A percentile compares a stretch with the other conserved stretches of the same genome.
Conservation (phyloP, 2,888 invertebrate species). For the Hirtodrosophila alboralis region DNA sequence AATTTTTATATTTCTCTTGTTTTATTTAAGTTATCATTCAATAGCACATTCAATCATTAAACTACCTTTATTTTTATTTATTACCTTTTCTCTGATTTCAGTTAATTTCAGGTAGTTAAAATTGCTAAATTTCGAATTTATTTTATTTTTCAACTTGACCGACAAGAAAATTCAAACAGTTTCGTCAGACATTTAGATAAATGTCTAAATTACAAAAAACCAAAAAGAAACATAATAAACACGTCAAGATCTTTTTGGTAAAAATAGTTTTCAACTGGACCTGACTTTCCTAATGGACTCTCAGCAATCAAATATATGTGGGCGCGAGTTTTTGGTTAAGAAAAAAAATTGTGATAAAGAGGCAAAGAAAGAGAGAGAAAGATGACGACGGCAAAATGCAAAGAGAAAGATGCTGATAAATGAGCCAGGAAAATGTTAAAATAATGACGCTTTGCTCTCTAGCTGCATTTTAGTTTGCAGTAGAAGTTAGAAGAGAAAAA, state of each 20-base stretch:
- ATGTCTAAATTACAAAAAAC: constrained; percentile 61
- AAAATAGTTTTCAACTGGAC: constrained; percentile 3
- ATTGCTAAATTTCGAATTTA: background rate
- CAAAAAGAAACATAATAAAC: constrained; percentile 27
- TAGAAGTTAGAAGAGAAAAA: constrained; percentile 52
- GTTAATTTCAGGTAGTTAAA: no score
- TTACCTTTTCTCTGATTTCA: no score
- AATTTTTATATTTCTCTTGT: no score
- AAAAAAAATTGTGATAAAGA: constrained; percentile 21
- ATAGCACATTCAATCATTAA: no score
- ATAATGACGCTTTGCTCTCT: constrained; percentile 58
- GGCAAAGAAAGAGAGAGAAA: background rate
- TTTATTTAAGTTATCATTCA: no score
- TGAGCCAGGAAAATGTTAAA: constrained; percentile 74
- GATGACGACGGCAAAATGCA: constrained; percentile 46
- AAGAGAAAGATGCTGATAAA: constrained; percentile 71
- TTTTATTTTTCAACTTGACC: no score
- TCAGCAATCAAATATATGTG: constrained; percentile 53
- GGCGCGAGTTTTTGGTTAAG: constrained; percentile 40
- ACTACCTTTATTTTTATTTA: no score
- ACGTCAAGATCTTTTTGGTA: constrained; percentile 34
- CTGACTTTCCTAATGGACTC: constrained; percentile 19
- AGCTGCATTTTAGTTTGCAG: constrained; percentile 55
- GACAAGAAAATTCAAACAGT: background rate
- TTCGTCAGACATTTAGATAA: constrained; percentile 27